Evolutionary conservation across 2,888 invertebrate genomes (phyloP), one percentile per base, ranked within the genome.

Genomic region (Hartigia nigra): DNA sequence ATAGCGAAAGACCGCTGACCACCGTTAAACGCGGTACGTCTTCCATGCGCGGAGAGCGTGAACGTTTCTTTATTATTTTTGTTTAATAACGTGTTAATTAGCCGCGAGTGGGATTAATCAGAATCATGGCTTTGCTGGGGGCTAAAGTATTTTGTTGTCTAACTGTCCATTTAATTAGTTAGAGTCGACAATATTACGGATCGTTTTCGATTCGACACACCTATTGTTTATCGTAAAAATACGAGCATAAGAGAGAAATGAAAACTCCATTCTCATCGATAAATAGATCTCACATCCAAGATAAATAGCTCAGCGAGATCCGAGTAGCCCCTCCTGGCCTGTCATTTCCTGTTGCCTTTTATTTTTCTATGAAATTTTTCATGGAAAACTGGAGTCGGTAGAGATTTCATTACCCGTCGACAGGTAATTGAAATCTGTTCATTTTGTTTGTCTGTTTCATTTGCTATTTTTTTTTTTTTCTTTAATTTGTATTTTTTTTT

Each of bases 111-210:
- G 55, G 55, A 55, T 55, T 55, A 55, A 55, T 23, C 55, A 55
- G 23, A 55, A 55, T 55, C 23, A 55, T 55, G 55, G 55, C 55
- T 55, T 55, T 55, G 55, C 55, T 55, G 55, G 55, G 55, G 23
- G 55, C 55, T 55, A 76, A 31, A 72, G n/a, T 72, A 72, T 70
- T 76, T 70, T 70, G 37, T 76, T 11, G 39, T 76, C 72, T 34
- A 32, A 36, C 70, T 37, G 39, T 12, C n/a, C 36, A 37, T 70
- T 70, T 76, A 4, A 55, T 23, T 23, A 55, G 14, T 55, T 55
- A 55, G 55, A 55, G 9, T 55, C 55, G 23, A 55, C 55, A 23
- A 55, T 23, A 23, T 9, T 55, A 9, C 23, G 9, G 23, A 9
- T 55, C 5, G 23, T 55, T 55, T 23, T 5, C 55, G 23, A 23